phyloP scores from a whole-genome alignment of 1,140 invertebrate genomes.

The Drosophila equinoxialis region DNA sequence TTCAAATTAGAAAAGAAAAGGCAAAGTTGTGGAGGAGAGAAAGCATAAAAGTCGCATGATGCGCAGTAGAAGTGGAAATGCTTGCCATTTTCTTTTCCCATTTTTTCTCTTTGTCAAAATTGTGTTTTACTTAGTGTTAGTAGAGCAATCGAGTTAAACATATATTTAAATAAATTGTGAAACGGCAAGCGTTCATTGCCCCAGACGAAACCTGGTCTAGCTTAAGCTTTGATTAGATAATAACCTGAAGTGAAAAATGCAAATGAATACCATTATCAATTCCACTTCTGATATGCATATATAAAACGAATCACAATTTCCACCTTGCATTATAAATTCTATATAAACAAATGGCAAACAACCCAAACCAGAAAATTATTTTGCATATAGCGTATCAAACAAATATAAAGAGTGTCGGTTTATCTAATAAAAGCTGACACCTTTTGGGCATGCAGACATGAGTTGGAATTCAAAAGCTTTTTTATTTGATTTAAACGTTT shows the following conservation, averaged over 20 bases:
- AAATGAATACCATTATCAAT: not conserved
- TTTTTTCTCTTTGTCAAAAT: conserved; percentile 17
- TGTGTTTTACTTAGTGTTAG: conserved; percentile 37
- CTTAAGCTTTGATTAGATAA: conserved; percentile 2
- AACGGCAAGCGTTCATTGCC: not conserved
- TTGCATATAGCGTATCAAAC: too few species aligned
- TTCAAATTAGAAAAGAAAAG: conserved; percentile 48
- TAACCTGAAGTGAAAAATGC: not conserved
- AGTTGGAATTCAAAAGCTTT: too few species aligned
- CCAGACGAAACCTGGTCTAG: not conserved
- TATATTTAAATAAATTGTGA: conserved; percentile 10
- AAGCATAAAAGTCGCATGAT: conserved; percentile 23
- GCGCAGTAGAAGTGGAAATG: conserved; percentile 15
- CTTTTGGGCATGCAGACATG: too few species aligned
- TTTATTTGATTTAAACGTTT: too few species aligned
- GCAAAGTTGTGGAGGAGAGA: conserved; percentile 12
- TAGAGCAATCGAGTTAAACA: conserved; percentile 27
- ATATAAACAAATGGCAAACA: too few species aligned
- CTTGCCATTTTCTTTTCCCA: conserved; percentile 13
- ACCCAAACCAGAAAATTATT: too few species aligned
- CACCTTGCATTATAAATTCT: too few species aligned
- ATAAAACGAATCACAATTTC: not conserved
- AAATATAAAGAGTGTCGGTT: too few species aligned
- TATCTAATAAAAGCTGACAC: too few species aligned
- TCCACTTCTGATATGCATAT: not conserved